Base-by-base conservation (phyloP, 2,888 invertebrate species). In the Amblyjoppa fuscipennis region DNA sequence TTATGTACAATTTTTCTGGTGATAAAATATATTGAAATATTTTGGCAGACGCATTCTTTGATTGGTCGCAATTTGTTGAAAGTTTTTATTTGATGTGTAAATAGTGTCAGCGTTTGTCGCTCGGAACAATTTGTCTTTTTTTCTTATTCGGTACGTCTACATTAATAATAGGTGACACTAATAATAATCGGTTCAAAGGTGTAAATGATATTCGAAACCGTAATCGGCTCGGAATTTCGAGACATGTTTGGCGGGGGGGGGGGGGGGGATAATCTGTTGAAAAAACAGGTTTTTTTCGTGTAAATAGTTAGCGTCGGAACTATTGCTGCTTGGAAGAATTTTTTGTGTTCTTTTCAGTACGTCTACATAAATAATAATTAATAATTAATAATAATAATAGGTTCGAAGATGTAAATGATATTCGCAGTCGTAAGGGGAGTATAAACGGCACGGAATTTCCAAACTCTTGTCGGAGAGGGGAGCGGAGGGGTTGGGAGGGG, bases 11-110 rank as follows among this genome's bases (percentile, higher is more conserved):
- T 92, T 92, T 88, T 89, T 90, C 87, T 91, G 91, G 90, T 91
- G 91, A 90, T 90, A 92, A 91, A 93, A 93, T 93, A 93, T 90
- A 93, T 87, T 90, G 88, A 92, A 89, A 91, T 93, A 93, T 93
- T 93, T 93, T 93, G 92, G 92, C 93, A 93, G 89, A 89, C 45
- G 41, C 78, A 45, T 84, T 84, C 76, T 66, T 79, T 79, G 11
- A 73, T 84, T 81, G 9, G 45, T 75, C 45, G 59, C 7, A 59
- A 25, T 56, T 73, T 38, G 6, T 7, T n/a, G 25, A 38, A 7
- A 71, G 16, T 64, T 69, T 68, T 76, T 49, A 75, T 45, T 75
- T 69, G 1, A 34, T 2, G 34, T 34, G 34, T 34, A 34, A 34
- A 34, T 34, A 0, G 5, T 34, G 34, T 34, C 34, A 34, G 34